Evolutionary conservation across 2,888 invertebrate genomes (phyloP), one percentile per base, ranked within the genome.

Genomic region (Portevinia maculata): DNA sequence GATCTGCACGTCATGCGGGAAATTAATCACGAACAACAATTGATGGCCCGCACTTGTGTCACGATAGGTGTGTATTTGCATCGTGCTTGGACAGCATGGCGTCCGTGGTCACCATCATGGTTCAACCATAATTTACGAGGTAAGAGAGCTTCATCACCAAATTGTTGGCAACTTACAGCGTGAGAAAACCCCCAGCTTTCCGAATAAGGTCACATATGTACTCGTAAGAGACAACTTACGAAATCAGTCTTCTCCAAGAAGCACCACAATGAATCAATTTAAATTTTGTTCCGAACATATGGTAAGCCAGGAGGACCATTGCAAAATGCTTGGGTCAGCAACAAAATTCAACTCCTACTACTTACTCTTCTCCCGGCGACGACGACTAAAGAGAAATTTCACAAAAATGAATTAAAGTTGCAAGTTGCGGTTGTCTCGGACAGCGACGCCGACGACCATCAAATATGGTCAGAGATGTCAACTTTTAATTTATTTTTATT

Each of bases 391-490:
- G 71, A 32, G 67, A 78, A 83, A 83, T 67, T 78, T 78, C 67
- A 65, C 60, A 21, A 73, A 75, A 83, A 75, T 59, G 32, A 81
- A 48, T 55, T 60, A 65, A 70, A 69, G 28, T 59, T 53, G 30
- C 46, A 53, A 39, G 34, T 37, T 70, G 48, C 37, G 52, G 15
- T 30, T 71, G 34, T 57, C 41, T 50, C 34, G 15, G 57, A n/a
- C n/a, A n/a, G n/a, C n/a, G n/a, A n/a, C n/a, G n/a, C n/a, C 34
- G 59, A 34, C 41, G 64, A 46, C 30, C 50, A 37, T 59, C 76
- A 60, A 60, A 83, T 83, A 83, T 76, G 78, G 83, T 65, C 73
- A 78, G 41, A 57, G 83, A 60, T 78, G 71, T 78, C 71, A 62
- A 44, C 50, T 39, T 67, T 78, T 69, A 78, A 83, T 83, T 83